Evolutionary conservation across 2,888 invertebrate genomes (phyloP).

Genomic region (Macaria notata): DNA sequence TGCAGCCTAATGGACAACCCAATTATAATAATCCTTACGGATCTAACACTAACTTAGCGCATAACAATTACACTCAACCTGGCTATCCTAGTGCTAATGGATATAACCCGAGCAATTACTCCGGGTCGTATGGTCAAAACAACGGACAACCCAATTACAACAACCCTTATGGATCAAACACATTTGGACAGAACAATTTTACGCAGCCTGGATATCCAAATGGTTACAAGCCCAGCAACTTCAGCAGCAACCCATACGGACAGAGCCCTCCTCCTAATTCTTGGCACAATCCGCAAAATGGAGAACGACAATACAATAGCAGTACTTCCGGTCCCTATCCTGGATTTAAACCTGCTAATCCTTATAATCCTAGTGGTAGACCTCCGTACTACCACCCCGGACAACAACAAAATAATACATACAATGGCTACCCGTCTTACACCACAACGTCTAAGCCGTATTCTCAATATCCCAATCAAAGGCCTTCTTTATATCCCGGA

Average conservation of each 20-base stretch:
- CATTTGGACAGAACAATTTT: slow-evolving; percentile 12
- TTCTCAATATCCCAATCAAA: slow-evolving; percentile 20
- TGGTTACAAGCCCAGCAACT: slow-evolving; percentile 11
- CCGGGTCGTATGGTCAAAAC: not conserved
- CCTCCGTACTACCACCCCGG: not conserved
- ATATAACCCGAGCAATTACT: slow-evolving; percentile 4
- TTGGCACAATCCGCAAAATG: slow-evolving; percentile 9
- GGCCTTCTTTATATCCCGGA: slow-evolving; percentile 27
- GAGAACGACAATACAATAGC: slow-evolving; percentile 12
- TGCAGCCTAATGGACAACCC: slow-evolving; percentile 10
- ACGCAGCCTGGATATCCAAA: slow-evolving; percentile 21
- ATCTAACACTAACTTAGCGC: not conserved
- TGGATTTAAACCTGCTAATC: slow-evolving; percentile 17
- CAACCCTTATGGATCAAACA: slow-evolving; percentile 10
- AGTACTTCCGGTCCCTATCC: slow-evolving; percentile 13
- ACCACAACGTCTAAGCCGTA: slow-evolving; percentile 14
- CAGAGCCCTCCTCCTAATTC: slow-evolving; percentile 7
- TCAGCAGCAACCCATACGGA: slow-evolving; percentile 9
- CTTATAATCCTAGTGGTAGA: slow-evolving; percentile 7
- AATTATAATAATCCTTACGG: not conserved
- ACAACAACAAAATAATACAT: slow-evolving; percentile 12
- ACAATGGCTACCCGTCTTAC: slow-evolving; percentile 9
- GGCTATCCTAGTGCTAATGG: slow-evolving; percentile 8
- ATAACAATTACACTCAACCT: slow-evolving; percentile 1
- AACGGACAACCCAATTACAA: slow-evolving; percentile 15